Base-by-base conservation (phyloP, 30 jellyfish, hydroid and myxozoan species). In the Aurelia coerulea region DNA sequence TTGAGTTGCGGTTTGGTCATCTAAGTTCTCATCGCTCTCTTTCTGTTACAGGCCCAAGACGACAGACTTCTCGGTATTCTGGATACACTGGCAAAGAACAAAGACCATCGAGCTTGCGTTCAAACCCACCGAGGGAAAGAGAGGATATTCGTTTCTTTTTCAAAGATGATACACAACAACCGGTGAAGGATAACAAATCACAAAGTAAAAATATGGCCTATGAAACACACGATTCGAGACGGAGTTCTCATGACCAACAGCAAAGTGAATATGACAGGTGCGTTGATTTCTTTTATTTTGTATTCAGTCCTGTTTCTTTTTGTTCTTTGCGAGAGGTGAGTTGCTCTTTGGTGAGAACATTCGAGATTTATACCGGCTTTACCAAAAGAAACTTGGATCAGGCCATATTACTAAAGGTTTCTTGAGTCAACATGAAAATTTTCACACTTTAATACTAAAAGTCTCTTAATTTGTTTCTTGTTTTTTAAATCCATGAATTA, bases 131-230 rank as follows among this genome's bases (percentile, higher is more conserved):
- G 35, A 60, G 91, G 10, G 91, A 81, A 13, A 68, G 91, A 50
- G 91, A 68, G 51, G 91, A 81, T 70, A 81, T 81, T 42, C 82
- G 91, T n/a, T 68, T 49, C 84, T 81, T 81, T 33, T 81, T 81
- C 81, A 81, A 71, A 18, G 50, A 72, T 12, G 91, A 68, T 6
- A 79, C 58, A 50, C 49, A 65, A 3, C 68, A 80, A 32, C 18
- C 81, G 3, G 18, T 49, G 19, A 17, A 59, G 62, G 81, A 80
- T 2, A 5, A 51, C 31, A 49, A 10, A 65, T 17, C 62, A 2
- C 90, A 41, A 50, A 70, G 19, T 23, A 51, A 53, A 49, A 66
- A n/a, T 37, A 66, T 80, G 81, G 81, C 90, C 15, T 50, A 76
- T 4, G 54, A 51, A 17, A 10, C 82, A 29, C 34, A 49, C 9